These are phyloP conservation scores for Antheraea assamensis DNA, from an alignment of 2,888 invertebrate species.

Conservation along the genomic window DNA sequence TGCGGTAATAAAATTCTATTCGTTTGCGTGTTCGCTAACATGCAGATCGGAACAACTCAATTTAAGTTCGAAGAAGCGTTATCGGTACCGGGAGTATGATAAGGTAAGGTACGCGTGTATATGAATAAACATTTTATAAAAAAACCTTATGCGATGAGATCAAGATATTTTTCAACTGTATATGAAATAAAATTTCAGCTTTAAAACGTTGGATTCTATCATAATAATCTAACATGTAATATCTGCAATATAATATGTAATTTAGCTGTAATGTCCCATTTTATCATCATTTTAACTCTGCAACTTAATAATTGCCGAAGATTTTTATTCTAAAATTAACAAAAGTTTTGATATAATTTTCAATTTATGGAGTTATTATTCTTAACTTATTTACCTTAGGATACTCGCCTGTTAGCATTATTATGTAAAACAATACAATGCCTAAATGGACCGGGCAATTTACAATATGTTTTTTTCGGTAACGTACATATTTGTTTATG, in stretches of 20 bases:
- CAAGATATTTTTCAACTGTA: constrained; percentile 37
- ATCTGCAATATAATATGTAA: not conserved
- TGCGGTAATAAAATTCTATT: constrained; percentile 28
- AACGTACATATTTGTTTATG: not conserved
- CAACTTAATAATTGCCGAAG: not conserved
- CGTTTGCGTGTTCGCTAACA: constrained; percentile 45
- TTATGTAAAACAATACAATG: too few species aligned
- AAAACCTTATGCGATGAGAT: constrained; percentile 36
- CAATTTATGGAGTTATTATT: too few species aligned
- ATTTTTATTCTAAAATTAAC: not conserved
- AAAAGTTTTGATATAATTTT: not conserved
- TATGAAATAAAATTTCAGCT: not conserved
- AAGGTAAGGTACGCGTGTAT: constrained; percentile 39
- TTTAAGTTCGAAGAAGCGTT: constrained; percentile 55
- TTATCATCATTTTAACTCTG: not conserved
- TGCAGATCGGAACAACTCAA: constrained; percentile 54
- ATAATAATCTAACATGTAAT: not conserved
- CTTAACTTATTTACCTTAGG: too few species aligned
- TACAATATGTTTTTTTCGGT: not conserved
- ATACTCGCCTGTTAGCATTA: too few species aligned
- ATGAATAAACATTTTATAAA: constrained; percentile 37
- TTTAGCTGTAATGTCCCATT: not conserved
- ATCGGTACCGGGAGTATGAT: constrained; percentile 51
- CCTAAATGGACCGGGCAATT: not conserved
- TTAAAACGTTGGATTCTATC: too few species aligned